Percentiles rank a stretch among this genome's conserved stretches.
Evolutionary conservation across 1,140 invertebrate genomes (phyloP).

Genomic region (Dermatophagoides farinae): DNA sequence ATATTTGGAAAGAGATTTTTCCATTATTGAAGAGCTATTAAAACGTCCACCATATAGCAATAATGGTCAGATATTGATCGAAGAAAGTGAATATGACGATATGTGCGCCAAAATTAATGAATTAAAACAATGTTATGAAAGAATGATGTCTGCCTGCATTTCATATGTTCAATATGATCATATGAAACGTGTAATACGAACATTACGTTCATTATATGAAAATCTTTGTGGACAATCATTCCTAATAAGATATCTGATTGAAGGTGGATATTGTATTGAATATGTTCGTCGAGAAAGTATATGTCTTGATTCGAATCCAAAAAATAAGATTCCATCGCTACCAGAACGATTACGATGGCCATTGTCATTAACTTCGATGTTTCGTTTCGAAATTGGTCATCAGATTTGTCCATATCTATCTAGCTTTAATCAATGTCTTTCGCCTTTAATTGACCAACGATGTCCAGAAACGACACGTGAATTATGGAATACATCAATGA

Average conservation of each 20-base stretch:
- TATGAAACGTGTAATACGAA: background rate
- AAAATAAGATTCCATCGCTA: background rate
- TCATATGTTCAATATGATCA: background rate
- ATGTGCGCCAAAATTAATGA: background rate
- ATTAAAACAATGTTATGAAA: background rate
- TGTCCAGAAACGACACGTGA: background rate
- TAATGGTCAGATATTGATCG: slow-evolving; percentile 4
- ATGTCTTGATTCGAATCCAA: background rate
- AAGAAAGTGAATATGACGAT: background rate
- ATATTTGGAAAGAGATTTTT: slow-evolving; percentile 3
- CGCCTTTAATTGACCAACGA: background rate
- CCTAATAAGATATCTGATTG: background rate
- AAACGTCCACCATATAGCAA: background rate
- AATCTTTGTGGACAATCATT: background rate
- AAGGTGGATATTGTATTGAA: slow-evolving; percentile 3
- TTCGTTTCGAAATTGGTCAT: background rate
- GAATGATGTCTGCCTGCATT: background rate
- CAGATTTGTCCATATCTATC: background rate
- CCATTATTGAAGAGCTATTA: background rate
- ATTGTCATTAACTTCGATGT: background rate
- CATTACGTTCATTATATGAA: background rate
- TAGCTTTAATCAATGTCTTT: background rate
- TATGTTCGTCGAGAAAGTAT: background rate
- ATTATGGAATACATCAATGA: background rate
- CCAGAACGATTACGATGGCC: background rate